These are phyloP conservation scores for Cheumatopsyche charites DNA, from an alignment of 1,140 invertebrate species.

Conservation along the genomic window DNA sequence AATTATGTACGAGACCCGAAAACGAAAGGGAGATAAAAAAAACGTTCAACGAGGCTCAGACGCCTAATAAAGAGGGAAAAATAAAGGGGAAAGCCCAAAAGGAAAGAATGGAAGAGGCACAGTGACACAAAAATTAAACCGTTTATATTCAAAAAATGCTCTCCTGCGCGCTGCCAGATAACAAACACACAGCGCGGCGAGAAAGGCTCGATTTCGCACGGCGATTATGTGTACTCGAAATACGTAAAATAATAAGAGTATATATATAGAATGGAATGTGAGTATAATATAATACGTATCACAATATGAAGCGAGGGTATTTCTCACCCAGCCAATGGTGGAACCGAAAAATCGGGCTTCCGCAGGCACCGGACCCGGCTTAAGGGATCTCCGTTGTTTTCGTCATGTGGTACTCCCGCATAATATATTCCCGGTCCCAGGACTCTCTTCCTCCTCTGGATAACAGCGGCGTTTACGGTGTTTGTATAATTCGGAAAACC, in stretches of 20 bases:
- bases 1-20: not conserved
- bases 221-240: no score
- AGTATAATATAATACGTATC: no score
- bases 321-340: not conserved
- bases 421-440: slow-evolving; percentile 27
- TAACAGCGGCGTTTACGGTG: slow-evolving; percentile 28
- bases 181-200: slow-evolving; percentile 40
- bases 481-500: slow-evolving; percentile 30
- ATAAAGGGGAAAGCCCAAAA: not conserved
- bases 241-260: no score
- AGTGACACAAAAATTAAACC: slow-evolving; percentile 42
- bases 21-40: not conserved
- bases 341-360: slow-evolving; percentile 25
- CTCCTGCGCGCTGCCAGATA: slow-evolving; percentile 44
- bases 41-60: no score
- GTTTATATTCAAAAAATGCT: slow-evolving; percentile 49
- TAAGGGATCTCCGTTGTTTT: slow-evolving; percentile 29
- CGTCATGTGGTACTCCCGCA: slow-evolving; percentile 20
- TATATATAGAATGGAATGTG: no score
- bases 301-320: no score
- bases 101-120: not conserved
- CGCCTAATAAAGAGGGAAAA: no score
- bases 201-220: no score
- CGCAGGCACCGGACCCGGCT: slow-evolving; percentile 22
- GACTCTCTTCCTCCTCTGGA: slow-evolving; percentile 1